Evolutionary conservation across 2,888 invertebrate genomes (phyloP), one percentile per base, ranked within the genome.

Genomic region (Drosophila multiciliata): DNA sequence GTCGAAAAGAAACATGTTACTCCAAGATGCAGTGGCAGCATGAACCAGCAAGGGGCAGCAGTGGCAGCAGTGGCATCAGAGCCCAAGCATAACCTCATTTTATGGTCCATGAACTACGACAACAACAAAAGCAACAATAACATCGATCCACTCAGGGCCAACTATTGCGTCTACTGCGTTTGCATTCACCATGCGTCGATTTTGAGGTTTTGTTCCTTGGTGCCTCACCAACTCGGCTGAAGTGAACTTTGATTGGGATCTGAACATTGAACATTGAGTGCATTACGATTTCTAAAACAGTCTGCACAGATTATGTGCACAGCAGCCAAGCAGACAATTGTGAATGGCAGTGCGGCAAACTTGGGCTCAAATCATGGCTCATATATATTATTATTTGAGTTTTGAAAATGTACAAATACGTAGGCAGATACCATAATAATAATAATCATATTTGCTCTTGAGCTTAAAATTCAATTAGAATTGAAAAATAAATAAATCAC

Each of bases 31-130:
- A 55, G 48, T 32, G 36, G 29, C 38, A 55, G 66, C 50, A 23
- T n/a, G 23, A 45, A 8, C 29, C 29, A 29, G 29, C 29, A 29
- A 29, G 29, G 29, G 49, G 45, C 23, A 64, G 40, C 67, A 53
- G 73, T 69, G 73, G 69, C 83, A 73, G 64, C 80, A 83, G 48
- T 26, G 32, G 50, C 23, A 23, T 1, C 23, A 23, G 49, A 26
- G 91, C 81, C 76, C 80, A 66, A 82, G 87, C 85, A 90, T 88
- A 90, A 91, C 90, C 91, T 91, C 87, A 90, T 92, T 91, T 92
- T 90, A 91, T 84, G 92, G 89, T 91, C 90, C 89, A 91, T 91
- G 90, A 90, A 90, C 81, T 84, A 64, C 68, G 40, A 73, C 42
- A 50, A 23, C 64, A 29, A 35, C 66, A 59, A 40, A 62, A 53